Percentiles rank a stretch among this genome's conserved stretches.
Conservation (phyloP, 1,140 invertebrate genomes). For the Brachionus sp. region DNA sequence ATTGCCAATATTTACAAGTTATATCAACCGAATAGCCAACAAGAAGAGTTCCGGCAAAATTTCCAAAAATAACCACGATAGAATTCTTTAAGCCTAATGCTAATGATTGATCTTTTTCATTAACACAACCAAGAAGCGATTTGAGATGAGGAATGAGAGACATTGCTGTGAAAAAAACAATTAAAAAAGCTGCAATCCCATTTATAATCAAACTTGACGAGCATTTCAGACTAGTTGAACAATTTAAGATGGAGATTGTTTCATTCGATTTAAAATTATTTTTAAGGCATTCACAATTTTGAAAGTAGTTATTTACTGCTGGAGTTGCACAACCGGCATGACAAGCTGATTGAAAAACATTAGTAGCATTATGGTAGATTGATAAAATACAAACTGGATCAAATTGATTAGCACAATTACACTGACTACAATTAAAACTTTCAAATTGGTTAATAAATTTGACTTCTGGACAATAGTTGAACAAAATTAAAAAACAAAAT, state of each 20-base stretch:
- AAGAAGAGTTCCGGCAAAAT: neutral
- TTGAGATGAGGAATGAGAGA: neutral
- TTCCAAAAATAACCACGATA: neutral
- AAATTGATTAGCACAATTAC: neutral
- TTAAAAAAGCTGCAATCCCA: neutral
- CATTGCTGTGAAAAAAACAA: slow-evolving; percentile 36
- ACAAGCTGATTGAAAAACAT: neutral
- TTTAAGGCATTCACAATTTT: neutral
- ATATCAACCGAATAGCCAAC: slow-evolving; percentile 6
- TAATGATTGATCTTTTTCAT: neutral
- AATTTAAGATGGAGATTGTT: neutral
- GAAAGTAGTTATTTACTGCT: neutral
- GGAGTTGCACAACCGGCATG: neutral
- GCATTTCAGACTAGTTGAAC: neutral
- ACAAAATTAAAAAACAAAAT: slow-evolving; percentile 19
- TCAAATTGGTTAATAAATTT: neutral
- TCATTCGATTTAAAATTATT: neutral
- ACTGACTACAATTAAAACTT: neutral
- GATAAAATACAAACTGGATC: neutral
- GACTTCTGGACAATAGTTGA: neutral
- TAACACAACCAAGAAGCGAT: neutral
- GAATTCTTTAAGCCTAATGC: neutral
- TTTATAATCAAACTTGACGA: neutral
- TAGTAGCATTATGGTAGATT: neutral
- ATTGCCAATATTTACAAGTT: slow-evolving; percentile 9